Base-by-base conservation (phyloP, 2,888 invertebrate genomes). In the Tupiocoris notatus region DNA sequence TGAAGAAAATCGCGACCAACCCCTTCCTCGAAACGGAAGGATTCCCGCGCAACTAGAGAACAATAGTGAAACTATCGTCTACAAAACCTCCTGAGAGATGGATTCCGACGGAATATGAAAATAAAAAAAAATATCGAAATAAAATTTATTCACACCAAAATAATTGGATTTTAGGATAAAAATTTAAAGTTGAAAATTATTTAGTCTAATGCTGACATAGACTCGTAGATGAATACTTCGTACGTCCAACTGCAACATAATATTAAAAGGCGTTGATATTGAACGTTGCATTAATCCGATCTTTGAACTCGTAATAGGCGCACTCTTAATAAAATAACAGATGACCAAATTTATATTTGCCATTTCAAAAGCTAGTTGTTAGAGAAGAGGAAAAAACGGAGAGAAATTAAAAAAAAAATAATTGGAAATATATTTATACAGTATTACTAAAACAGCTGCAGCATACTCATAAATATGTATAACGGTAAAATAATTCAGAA, bases 361-460 rank as follows among this genome's bases (percentile, higher is more conserved):
- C 74, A 77, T 71, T 75, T 22, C 70, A 73, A 62, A 25, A 16
- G 2, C 65, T 68, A 71, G 76, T 61, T 57, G 24, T 76, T n/a
- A n/a, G n/a, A 75, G 59, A 64, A 71, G 76, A 62, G 68, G 24
- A 67, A 75, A 76, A 62, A 68, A 66, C 76, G 77, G 76, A 77
- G 78, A 68, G 77, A 76, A 78, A 75, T 79, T n/a, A n/a, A n/a
- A 75, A 56, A 67, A 75, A 76, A 62, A 68, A 66, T 78, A 78
- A 77, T 78, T 79, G 70, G 77, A 76, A 78, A 75, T 79, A 79
- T 79, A 79, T 79, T 79, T 79, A 78, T 79, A 79, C 79, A 79
- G 78, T 79, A 79, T 78, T 79, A 79, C 57, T 59, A 64, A 73
- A 39, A 39, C 56, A 61, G 39, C 39, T 73, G 73, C 73, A 62